These are phyloP conservation scores for Struthio camelus DNA, from an alignment of 2,113 vertebrate species.

Conservation along the genomic window DNA sequence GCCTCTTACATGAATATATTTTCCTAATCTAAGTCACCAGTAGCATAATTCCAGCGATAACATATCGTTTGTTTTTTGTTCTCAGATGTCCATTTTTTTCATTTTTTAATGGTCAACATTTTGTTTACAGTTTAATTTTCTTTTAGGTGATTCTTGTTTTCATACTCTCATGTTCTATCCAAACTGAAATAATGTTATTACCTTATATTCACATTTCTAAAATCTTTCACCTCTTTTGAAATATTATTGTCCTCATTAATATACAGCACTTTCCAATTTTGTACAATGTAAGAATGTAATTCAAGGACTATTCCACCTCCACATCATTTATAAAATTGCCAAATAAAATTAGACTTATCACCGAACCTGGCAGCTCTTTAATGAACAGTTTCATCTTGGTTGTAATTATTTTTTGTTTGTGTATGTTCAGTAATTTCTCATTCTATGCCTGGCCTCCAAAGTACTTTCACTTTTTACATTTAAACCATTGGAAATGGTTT, in stretches of 20 bases:
- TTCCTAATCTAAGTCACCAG: background rate
- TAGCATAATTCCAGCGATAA: background rate
- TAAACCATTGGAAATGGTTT: background rate
- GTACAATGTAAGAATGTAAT: conserved; percentile 25
- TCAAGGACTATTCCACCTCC: conserved; percentile 29
- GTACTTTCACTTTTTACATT: conserved; percentile 1
- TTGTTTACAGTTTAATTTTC: conserved; percentile 34
- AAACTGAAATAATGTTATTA: conserved; percentile 43
- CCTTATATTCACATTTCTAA: conserved; percentile 16
- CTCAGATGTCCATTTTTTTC: background rate
- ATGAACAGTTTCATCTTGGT: conserved; percentile 46
- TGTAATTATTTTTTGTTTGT: conserved; percentile 56
- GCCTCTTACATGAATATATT: background rate
- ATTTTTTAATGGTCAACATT: background rate
- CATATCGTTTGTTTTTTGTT: background rate
- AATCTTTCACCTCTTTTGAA: conserved; percentile 40
- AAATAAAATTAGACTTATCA: conserved; percentile 64
- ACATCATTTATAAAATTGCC: conserved; percentile 55
- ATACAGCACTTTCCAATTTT: conserved; percentile 40
- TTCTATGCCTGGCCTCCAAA: background rate
- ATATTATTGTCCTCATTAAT: conserved; percentile 56
- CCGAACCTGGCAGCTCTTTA: conserved; percentile 48
- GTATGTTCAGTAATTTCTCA: conserved; percentile 17
- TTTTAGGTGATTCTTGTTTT: conserved; percentile 26
- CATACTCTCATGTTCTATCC: background rate